phyloP scores from a whole-genome alignment of 2,888 invertebrate genomes.

The Synergus gifuensis region DNA sequence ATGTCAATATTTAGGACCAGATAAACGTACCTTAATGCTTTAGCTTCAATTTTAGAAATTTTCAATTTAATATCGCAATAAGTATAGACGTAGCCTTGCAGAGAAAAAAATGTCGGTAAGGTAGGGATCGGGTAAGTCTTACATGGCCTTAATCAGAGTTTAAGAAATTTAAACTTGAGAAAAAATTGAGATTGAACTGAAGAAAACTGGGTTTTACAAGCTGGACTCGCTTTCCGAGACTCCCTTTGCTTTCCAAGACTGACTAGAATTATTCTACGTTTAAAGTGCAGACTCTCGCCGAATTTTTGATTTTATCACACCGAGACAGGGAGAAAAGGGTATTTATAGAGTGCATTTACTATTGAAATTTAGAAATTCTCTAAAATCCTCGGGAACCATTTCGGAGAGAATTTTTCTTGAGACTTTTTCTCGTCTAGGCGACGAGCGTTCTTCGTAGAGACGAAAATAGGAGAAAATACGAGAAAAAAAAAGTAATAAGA shows the following conservation, averaged over 20 bases:
- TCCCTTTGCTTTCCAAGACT: conserved; percentile 40
- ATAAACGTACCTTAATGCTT: no score
- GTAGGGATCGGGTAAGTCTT: no score
- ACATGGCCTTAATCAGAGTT: no score
- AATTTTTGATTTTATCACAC: conserved; percentile 28
- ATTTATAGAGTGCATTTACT: conserved; percentile 34
- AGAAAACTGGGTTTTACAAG: conserved; percentile 31
- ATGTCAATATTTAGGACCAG: no score
- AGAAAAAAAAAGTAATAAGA: conserved; percentile 26
- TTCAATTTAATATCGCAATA: no score
- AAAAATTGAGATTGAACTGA: conserved; percentile 44
- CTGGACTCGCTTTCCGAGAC: conserved; percentile 31
- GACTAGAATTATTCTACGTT: conserved; percentile 41
- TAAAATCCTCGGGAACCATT: conserved; percentile 11
- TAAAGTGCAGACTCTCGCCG: conserved; percentile 26
- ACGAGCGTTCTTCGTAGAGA: conserved; percentile 35
- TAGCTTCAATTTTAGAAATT: no score
- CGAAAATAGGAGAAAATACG: conserved; percentile 32
- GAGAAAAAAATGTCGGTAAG: no score
- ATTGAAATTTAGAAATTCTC: conserved; percentile 1
- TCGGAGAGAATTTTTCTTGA: conserved; percentile 37
- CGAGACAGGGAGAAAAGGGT: conserved; percentile 10
- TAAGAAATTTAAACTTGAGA: conserved; percentile 19
- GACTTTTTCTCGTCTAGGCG: conserved; percentile 26
- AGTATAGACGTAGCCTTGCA: no score